Evolutionary conservation across 1,140 invertebrate species (phyloP), one percentile per base, ranked within the genome.

Genomic region (Lepidurus arcticus): DNA sequence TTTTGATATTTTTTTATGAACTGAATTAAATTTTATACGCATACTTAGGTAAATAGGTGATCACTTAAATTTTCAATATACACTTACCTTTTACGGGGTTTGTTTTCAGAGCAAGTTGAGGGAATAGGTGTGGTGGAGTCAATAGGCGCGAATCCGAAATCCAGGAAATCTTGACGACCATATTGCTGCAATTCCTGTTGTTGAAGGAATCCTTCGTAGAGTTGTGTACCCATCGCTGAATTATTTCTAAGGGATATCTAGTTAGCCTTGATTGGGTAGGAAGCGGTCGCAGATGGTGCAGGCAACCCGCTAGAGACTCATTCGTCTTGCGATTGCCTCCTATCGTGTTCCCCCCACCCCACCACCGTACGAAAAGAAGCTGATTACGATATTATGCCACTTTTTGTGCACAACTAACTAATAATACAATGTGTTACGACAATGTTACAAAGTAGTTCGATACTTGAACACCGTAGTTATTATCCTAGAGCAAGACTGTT

Each of bases 191-290:
- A 16, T 65, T 65, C 53, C 21, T 65, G 53, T 65, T 65, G 53
- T 21, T 65, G 53, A 65, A 65, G 53, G 13, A 65, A 65, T n/a
- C 53, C 21, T 65, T 65, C 53, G 53, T 65, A 65, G 21, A 65
- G 16, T 65, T 65, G 53, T 65, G 53, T 65, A 65, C 53, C 53
- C 53, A 65, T 65, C n/a, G 16, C 53, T n/a, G 21, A 65, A 65
- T 16, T 21, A 65, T 21, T 65, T 9, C 16, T 16, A 16, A 65
- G 53, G n/a, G 53, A 21, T 13, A 9, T 65, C 16, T 7, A 65
- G 13, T 9, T 65, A 7, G 53, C 13, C 53, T 65, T 65, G 16
- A 65, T 16, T 7, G 53, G 53, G 8, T 13, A 16, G 53, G 53
- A 13, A 65, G 53, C 16, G 53, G 53, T 65, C 53, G 53, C 53